Conservation (phyloP, 2,113 vertebrate genomes). For the Eubucco bourcierii region DNA sequence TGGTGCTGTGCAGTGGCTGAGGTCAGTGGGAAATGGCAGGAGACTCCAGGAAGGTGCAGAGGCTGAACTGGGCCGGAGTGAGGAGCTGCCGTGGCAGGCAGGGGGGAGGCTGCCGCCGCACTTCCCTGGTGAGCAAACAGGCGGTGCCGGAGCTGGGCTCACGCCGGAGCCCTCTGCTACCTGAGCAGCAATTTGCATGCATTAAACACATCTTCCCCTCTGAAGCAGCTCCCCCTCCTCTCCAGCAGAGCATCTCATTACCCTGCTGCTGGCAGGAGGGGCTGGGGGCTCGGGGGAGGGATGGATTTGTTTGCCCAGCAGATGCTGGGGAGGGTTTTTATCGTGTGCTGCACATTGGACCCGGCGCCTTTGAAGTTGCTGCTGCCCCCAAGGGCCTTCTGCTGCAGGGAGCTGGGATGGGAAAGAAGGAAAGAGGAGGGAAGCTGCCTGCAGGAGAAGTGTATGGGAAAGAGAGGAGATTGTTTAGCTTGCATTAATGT, state of each 20-base stretch:
- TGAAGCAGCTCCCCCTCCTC: conserved; percentile 61
- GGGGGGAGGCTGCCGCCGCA: conserved; percentile 54
- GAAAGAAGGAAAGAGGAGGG: conserved; percentile 17
- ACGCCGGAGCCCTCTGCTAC: conserved; percentile 77
- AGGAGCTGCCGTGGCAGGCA: conserved; percentile 50
- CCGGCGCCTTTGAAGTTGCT: conserved; percentile 76
- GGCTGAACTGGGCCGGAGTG: conserved; percentile 48
- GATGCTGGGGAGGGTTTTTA: conserved; percentile 76
- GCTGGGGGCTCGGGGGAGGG: conserved; percentile 72
- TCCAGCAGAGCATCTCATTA: conserved; percentile 74
- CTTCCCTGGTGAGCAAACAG: conserved; percentile 77
- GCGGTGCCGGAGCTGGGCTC: conserved; percentile 59
- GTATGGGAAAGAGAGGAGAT: not conserved
- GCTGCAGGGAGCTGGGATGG: conserved; percentile 61
- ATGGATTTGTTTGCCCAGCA: conserved; percentile 77
- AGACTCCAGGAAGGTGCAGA: not conserved
- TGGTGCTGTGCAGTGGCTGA: not conserved
- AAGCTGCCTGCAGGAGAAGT: not conserved
- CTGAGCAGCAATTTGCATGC: conserved; percentile 76
- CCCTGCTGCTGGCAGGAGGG: conserved; percentile 69
- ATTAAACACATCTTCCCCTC: conserved; percentile 75
- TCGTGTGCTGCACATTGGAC: conserved; percentile 74
- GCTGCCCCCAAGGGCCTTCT: conserved; percentile 68
- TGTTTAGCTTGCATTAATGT: conserved; percentile 37
- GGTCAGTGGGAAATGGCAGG: not conserved